Base-by-base conservation (phyloP, 2,888 invertebrate species). In the Formica aserva region DNA sequence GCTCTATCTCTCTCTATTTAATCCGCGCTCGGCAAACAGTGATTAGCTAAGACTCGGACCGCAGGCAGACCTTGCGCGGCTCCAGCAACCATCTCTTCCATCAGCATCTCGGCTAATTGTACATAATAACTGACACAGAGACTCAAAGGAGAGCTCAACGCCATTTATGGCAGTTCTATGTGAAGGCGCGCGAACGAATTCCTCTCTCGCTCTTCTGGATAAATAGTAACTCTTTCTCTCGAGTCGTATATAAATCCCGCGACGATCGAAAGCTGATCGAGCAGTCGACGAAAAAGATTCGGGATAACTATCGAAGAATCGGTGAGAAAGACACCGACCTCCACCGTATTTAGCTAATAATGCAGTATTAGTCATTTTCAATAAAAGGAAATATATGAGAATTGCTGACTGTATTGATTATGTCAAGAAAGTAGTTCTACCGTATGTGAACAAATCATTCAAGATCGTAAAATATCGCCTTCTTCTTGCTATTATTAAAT, bases 11-110 rank as follows among this genome's bases (percentile, higher is more conserved):
- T 29, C 32, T 48, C 48, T 52, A 11, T 57, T 38, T 82, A 75
- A 69, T 83, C 82, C 76, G 62, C n/a, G 60, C 76, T 72, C 88
- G 87, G 89, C 90, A 91, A 93, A 91, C 91, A 92, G 90, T 90
- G 93, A 93, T 93, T 92, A 92, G 92, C 92, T 88, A 91, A 92
- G 92, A 90, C 87, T 85, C 65, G 88, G 90, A 93, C 93, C 93
- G 88, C 93, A 93, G 88, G 81, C 86, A 91, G 92, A 93, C 93
- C 93, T 93, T 93, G 93, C 92, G 92, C 90, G 91, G 92, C 91
- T 92, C 90, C 65, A 87, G 89, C 91, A 92, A 90, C 91, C 92
- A 89, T 91, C 91, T 87, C 89, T 88, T 82, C 67, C 76, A 67
- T 62, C 86, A 82, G 83, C 89, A 86, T 90, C 90, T 86, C 90